A percentile compares a stretch with the other conserved stretches of the same genome.
These are phyloP conservation scores for Pandemis heparana DNA, from an alignment of 2,888 invertebrate species.

Conservation along the genomic window DNA sequence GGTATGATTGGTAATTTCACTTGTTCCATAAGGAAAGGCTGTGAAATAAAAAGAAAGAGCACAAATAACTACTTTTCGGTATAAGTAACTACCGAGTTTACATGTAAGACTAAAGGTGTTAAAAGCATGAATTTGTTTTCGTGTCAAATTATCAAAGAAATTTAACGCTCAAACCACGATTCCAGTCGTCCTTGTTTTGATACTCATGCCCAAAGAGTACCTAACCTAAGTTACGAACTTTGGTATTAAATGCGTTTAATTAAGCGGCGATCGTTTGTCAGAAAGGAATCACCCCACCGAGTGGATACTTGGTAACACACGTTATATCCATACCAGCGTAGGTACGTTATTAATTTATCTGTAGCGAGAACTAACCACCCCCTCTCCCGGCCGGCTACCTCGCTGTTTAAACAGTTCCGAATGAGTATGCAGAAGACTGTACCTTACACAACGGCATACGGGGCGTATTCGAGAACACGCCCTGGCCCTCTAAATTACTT, in stretches of 20 bases:
- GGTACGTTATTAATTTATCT: conserved; percentile 84
- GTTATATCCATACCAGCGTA: conserved; percentile 69
- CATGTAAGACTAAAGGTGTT: too few species aligned
- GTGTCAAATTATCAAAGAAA: background rate
- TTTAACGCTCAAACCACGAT: background rate
- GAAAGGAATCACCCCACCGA: conserved; percentile 56
- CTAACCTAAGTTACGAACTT: background rate
- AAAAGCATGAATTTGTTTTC: too few species aligned
- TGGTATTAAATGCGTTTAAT: conserved; percentile 5
- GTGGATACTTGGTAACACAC: conserved; percentile 71
- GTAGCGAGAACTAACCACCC: conserved; percentile 81
- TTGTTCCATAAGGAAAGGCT: too few species aligned
- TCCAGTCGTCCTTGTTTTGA: background rate
- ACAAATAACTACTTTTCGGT: too few species aligned
- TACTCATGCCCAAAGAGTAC: background rate
- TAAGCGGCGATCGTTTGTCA: conserved; percentile 3
- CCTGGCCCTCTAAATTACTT: conserved; percentile 81
- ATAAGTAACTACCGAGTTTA: too few species aligned
- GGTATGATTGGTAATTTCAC: too few species aligned
- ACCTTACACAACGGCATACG: conserved; percentile 76
- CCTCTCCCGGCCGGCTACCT: conserved; percentile 55
- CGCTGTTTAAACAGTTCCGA: conserved; percentile 83
- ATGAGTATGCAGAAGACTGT: conserved; percentile 83
- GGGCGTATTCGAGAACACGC: conserved; percentile 54
- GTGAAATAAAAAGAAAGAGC: too few species aligned